These are phyloP conservation scores for Cuniculus paca DNA, from an alignment of 2,797 vertebrate species.

Conservation along the genomic window DNA sequence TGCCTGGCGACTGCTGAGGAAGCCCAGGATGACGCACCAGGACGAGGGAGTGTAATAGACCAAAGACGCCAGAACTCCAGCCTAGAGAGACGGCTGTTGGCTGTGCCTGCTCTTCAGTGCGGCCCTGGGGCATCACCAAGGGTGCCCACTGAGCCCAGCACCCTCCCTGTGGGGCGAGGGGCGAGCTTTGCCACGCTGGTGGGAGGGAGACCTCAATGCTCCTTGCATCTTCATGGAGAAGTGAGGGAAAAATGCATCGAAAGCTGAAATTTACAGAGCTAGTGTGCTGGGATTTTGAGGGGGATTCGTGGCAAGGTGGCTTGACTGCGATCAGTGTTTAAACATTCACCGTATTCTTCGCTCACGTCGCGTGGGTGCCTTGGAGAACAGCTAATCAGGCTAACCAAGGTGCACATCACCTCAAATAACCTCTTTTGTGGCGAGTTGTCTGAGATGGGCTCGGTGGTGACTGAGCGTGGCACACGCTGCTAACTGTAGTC, in stretches of 20 bases:
- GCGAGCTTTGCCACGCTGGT: background rate
- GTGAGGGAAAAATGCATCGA: background rate
- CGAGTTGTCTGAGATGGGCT: background rate
- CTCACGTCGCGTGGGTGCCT: rapidly evolving
- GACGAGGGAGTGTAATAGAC: background rate
- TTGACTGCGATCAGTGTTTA: background rate
- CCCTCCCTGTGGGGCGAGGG: no score
- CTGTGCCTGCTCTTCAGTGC: background rate
- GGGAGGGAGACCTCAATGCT: background rate
- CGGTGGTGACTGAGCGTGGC: background rate
- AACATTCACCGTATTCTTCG: background rate
- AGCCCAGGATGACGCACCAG: background rate
- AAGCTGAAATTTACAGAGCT: background rate
- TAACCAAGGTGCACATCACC: background rate
- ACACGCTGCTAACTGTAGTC: background rate
- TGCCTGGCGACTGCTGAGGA: background rate
- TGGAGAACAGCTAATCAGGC: rapidly evolving
- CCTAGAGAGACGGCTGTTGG: background rate
- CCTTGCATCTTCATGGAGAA: background rate
- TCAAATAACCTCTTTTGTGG: background rate
- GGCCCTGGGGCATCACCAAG: background rate
- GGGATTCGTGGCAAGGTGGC: background rate
- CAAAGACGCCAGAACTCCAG: background rate
- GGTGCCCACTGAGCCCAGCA: background rate
- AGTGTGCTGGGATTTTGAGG: background rate